Conservation (phyloP, 2,888 invertebrate species). For the Linhomoeus sp. region DNA sequence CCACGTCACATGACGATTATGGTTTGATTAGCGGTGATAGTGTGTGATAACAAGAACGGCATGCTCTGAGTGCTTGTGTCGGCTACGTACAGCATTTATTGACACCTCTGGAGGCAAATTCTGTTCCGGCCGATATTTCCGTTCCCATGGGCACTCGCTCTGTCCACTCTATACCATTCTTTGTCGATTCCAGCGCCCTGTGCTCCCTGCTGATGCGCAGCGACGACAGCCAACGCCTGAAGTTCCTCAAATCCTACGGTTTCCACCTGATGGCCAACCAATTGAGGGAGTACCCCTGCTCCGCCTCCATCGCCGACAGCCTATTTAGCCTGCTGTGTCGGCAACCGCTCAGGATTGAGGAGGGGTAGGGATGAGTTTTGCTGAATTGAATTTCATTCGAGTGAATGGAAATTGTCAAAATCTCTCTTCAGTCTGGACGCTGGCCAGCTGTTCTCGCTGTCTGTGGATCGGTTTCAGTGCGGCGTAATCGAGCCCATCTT, state of each 20-base stretch:
- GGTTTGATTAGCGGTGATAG: no score
- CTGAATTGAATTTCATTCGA: not conserved
- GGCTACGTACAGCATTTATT: no score
- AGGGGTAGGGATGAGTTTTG: constrained; percentile 1
- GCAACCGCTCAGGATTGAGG: constrained; percentile 2
- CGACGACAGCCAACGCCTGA: not conserved
- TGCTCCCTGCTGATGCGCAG: constrained; percentile 5
- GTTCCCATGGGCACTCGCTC: no score
- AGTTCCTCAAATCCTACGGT: constrained; percentile 13
- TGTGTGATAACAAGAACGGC: no score
- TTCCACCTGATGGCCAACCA: constrained; percentile 21
- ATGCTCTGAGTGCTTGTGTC: no score
- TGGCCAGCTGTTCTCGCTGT: not conserved
- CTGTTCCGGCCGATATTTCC: no score
- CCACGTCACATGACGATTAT: no score
- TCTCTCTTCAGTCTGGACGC: constrained; percentile 5
- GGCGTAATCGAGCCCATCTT: constrained; percentile 3
- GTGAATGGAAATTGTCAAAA: not conserved
- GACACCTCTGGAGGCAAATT: no score
- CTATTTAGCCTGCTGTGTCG: constrained; percentile 6
- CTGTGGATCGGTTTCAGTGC: constrained; percentile 3
- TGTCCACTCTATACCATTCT: no score
- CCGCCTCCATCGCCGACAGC: constrained; percentile 2
- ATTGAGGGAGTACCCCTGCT: constrained; percentile 8
- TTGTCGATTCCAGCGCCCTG: not conserved